Percentiles rank a stretch among this genome's conserved stretches.
phyloP scores from a whole-genome alignment of 2,797 vertebrate species.

The Spea hammondii region DNA sequence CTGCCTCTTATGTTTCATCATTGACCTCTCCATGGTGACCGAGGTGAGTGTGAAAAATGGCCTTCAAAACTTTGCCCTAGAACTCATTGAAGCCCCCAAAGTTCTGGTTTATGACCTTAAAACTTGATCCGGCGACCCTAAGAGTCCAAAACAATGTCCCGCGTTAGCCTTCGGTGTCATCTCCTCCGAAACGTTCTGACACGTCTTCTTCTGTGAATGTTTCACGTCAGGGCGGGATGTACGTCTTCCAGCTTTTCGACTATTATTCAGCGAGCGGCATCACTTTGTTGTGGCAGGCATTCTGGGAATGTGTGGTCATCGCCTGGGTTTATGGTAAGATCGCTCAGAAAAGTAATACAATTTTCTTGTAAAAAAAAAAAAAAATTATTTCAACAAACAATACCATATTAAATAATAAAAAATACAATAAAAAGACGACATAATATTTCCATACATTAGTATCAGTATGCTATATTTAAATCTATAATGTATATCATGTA shows the following conservation, averaged over 20 bases:
- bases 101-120: neutral
- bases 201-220: neutral
- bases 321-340: constrained; percentile 81
- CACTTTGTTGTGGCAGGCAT: constrained; percentile 80
- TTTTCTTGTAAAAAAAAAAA: neutral
- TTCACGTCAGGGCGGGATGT: constrained; percentile 76
- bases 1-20: constrained; percentile 78
- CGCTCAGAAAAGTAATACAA: neutral
- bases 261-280: constrained; percentile 83
- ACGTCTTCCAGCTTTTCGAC: constrained; percentile 83
- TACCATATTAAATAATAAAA: too few species aligned
- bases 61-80: neutral
- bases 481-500: too few species aligned
- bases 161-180: neutral
- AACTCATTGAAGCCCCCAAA: neutral
- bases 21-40: constrained; percentile 82
- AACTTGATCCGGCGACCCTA: neutral
- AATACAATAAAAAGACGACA: too few species aligned
- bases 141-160: neutral
- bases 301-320: constrained; percentile 82
- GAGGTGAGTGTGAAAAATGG: constrained; percentile 65
- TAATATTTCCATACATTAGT: too few species aligned
- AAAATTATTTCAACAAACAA: too few species aligned
- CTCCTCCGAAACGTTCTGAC: neutral
- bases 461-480: too few species aligned